Evolutionary conservation across 2,113 vertebrate species (phyloP).

Genomic region (Willisornis vidua): DNA sequence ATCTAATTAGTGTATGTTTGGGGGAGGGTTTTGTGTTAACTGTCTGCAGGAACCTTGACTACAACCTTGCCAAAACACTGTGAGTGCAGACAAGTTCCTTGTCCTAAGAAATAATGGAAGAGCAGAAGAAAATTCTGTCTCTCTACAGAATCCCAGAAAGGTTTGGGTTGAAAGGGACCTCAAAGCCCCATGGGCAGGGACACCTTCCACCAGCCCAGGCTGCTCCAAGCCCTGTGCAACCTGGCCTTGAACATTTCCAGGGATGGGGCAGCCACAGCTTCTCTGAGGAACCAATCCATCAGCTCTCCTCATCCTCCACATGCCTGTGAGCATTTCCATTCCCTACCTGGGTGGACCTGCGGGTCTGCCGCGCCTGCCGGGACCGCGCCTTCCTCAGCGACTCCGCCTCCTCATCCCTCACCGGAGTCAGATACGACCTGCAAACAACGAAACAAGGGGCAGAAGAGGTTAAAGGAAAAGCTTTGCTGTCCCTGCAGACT

Average conservation of each 20-base stretch:
- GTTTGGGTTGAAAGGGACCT: neutral
- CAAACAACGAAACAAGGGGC: neutral
- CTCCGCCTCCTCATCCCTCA: conserved; percentile 91
- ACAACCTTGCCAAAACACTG: neutral
- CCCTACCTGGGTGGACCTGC: conserved; percentile 90
- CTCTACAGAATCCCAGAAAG: neutral
- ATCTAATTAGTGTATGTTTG: fast-evolving
- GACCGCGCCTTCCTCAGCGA: conserved; percentile 92
- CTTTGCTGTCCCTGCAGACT: neutral
- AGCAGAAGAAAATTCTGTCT: neutral
- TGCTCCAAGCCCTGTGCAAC: neutral
- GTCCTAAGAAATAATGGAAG: neutral
- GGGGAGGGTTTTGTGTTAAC: neutral
- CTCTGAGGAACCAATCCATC: neutral
- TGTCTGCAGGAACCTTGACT: neutral
- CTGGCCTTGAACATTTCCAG: neutral
- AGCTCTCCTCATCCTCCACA: neutral
- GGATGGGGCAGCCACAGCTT: neutral
- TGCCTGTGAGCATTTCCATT: fast-evolving
- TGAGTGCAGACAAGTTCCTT: neutral
- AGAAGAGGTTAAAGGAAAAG: neutral
- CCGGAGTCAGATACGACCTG: conserved; percentile 85
- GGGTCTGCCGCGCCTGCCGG: conserved; percentile 90
- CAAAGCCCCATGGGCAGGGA: neutral
- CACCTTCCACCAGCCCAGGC: neutral